Evolutionary conservation across 2,113 vertebrate species (phyloP).

Genomic region (Rhadina sibilatrix): DNA sequence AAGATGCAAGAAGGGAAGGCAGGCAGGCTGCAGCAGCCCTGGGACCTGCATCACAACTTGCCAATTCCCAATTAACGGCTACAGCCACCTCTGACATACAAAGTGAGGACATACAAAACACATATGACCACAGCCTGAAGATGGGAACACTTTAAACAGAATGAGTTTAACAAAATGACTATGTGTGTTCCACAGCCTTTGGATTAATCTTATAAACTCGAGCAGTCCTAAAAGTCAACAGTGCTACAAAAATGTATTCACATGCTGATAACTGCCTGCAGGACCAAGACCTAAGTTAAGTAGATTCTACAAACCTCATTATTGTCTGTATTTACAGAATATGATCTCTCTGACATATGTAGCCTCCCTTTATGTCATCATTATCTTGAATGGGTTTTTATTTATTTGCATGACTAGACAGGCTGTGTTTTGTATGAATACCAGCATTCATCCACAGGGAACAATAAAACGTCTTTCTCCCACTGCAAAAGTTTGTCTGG

Average conservation of each 20-base stretch:
- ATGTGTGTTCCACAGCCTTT: not conserved
- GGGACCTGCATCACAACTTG: not conserved
- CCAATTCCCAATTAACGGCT: not conserved
- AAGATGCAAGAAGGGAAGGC: accelerated
- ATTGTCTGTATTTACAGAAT: not conserved
- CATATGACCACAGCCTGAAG: not conserved
- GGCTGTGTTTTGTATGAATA: not conserved
- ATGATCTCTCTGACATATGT: not conserved
- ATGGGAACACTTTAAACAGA: not conserved
- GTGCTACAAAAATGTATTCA: not conserved
- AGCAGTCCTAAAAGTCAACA: not conserved
- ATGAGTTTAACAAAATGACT: not conserved
- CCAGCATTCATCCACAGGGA: not conserved
- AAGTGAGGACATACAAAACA: too few species aligned
- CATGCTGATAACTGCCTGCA: not conserved
- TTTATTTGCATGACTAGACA: not conserved
- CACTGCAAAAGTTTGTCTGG: not conserved
- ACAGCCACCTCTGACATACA: not conserved
- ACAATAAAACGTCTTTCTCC: not conserved
- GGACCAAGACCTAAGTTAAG: not conserved
- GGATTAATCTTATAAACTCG: not conserved
- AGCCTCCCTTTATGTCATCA: not conserved
- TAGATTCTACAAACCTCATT: not conserved
- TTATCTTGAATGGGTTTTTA: not conserved
- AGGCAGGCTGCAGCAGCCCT: not conserved